phyloP scores from a whole-genome alignment of 1,140 invertebrate genomes.

The Archivesica marissinica region DNA sequence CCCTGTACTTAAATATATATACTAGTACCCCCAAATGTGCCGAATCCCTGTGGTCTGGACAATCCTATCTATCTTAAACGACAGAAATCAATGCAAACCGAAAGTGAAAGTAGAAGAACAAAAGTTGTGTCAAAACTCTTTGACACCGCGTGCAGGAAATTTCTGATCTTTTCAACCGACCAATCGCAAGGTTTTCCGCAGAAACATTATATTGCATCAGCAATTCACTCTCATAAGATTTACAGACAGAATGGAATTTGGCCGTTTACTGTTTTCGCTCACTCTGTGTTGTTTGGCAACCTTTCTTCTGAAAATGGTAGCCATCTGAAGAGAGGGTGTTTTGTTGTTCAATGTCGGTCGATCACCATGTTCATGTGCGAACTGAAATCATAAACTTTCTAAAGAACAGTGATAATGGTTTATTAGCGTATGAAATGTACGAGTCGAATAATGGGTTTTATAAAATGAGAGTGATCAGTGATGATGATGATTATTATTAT shows the following conservation, averaged over 20 bases:
- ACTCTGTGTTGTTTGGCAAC: neutral
- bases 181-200: neutral
- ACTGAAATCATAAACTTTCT: neutral
- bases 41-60: slow-evolving; percentile 26
- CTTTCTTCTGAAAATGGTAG: neutral
- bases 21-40: too few species aligned
- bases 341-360: neutral
- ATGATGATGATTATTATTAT: neutral
- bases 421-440: neutral
- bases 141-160: neutral
- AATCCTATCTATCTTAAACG: slow-evolving; percentile 10
- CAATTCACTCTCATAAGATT: slow-evolving; percentile 4
- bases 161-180: neutral
- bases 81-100: neutral
- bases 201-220: slow-evolving; percentile 5
- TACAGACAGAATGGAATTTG: slow-evolving; percentile 21
- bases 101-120: slow-evolving; percentile 54
- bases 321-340: slow-evolving; percentile 21
- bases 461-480: neutral
- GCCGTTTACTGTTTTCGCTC: neutral
- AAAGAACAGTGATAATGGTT: slow-evolving; percentile 5
- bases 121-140: neutral
- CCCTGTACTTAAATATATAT: too few species aligned
- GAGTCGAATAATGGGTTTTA: neutral
- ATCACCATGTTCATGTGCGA: neutral